Percentiles rank a stretch among this genome's conserved stretches.
Conservation (phyloP, 2,888 invertebrate genomes). For the Auanema freiburgensis region DNA sequence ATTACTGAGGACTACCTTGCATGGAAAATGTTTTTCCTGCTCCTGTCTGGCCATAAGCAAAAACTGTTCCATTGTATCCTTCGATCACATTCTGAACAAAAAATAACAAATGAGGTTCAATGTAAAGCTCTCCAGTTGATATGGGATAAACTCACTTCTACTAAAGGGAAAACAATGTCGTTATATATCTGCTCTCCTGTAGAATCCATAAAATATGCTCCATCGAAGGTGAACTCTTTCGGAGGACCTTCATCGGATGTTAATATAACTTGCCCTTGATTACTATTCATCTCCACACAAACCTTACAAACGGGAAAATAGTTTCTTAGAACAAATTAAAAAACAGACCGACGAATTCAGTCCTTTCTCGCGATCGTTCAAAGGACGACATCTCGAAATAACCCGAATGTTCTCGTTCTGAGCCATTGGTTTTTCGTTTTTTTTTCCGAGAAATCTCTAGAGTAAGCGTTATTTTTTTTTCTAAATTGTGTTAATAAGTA, state of each 20-base stretch:
- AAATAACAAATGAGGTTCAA: constrained; percentile 2
- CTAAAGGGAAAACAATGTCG: constrained; percentile 81
- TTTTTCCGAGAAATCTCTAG: too few relatives aligned
- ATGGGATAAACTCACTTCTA: too few relatives aligned
- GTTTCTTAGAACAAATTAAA: background rate
- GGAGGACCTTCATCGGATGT: constrained; percentile 72
- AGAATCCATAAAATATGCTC: constrained; percentile 77
- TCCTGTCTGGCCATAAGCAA: constrained; percentile 89
- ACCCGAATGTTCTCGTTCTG: constrained; percentile 73
- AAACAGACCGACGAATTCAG: constrained; percentile 72
- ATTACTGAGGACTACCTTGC: constrained; percentile 72
- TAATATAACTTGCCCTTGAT: constrained; percentile 72
- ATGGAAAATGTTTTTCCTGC: constrained; percentile 88
- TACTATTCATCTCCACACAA: constrained; percentile 73
- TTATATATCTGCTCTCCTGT: constrained; percentile 85
- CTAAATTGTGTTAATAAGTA: too few relatives aligned
- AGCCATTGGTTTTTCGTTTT: constrained; percentile 12
- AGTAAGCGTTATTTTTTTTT: too few relatives aligned
- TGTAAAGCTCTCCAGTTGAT: too few relatives aligned
- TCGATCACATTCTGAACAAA: constrained; percentile 78
- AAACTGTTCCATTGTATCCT: constrained; percentile 89
- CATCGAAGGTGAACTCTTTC: constrained; percentile 79
- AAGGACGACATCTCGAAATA: constrained; percentile 82
- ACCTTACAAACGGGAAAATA: constrained; percentile 37
- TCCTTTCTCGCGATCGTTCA: constrained; percentile 77